Percentiles rank a stretch among this genome's conserved stretches.
Evolutionary conservation across 2,888 invertebrate genomes (phyloP).

Genomic region (Cinara cedri): DNA sequence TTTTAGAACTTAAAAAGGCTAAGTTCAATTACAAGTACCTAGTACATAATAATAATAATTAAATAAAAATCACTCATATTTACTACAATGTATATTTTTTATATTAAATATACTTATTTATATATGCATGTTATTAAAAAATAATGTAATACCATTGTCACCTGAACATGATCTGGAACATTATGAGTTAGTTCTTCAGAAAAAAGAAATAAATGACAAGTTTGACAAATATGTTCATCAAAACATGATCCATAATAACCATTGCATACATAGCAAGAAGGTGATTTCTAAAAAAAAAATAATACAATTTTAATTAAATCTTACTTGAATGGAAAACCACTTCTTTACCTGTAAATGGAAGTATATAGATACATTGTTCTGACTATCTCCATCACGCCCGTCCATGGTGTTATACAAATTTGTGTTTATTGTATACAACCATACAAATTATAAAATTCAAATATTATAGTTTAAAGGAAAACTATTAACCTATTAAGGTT

Average conservation of each 20-base stretch:
- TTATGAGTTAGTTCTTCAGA: constrained; percentile 71
- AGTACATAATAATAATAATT: too few species aligned
- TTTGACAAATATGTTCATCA: constrained; percentile 87
- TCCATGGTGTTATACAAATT: constrained; percentile 6
- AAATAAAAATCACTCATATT: too few species aligned
- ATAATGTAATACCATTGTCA: constrained; percentile 28
- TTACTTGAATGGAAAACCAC: not conserved
- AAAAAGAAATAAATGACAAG: constrained; percentile 91
- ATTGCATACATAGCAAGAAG: constrained; percentile 78
- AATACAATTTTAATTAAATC: not conserved
- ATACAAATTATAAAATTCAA: not conserved
- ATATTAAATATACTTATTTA: not conserved
- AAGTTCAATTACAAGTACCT: too few species aligned
- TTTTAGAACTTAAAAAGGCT: too few species aligned
- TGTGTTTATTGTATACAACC: not conserved
- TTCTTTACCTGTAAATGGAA: constrained; percentile 17
- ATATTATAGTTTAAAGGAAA: too few species aligned
- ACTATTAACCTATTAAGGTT: too few species aligned
- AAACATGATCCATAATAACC: constrained; percentile 92
- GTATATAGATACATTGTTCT: not conserved
- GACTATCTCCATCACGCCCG: not conserved
- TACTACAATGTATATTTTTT: not conserved
- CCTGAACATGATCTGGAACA: constrained; percentile 25
- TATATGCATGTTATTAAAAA: not conserved
- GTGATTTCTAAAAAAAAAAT: constrained; percentile 19